phyloP scores from a whole-genome alignment of 2,797 vertebrate species.

The Myripristis jacobus region DNA sequence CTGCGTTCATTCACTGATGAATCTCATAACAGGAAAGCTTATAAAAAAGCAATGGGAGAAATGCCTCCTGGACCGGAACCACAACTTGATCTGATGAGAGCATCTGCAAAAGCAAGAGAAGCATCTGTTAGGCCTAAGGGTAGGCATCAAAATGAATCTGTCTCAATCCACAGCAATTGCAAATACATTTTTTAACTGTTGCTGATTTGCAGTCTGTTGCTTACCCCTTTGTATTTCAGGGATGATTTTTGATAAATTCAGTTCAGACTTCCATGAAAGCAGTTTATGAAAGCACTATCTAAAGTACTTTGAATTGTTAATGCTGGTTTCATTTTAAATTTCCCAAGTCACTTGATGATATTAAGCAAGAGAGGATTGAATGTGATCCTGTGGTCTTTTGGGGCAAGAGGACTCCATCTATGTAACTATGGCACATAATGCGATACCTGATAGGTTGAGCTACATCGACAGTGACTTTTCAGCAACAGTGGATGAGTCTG shows the following conservation, averaged over 20 bases:
- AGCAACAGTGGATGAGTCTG: constrained; percentile 12
- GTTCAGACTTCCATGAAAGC: constrained; percentile 6
- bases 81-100: constrained; percentile 46
- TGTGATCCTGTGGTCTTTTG: constrained; percentile 16
- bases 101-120: constrained; percentile 50
- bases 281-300: constrained; percentile 26
- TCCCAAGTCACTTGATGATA: constrained; percentile 30
- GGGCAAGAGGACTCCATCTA: constrained; percentile 17
- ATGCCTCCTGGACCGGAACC: constrained; percentile 3
- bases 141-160: constrained; percentile 42
- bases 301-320: constrained; percentile 38
- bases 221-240: not conserved
- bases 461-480: constrained; percentile 27
- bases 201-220: constrained; percentile 21
- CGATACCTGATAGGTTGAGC: constrained; percentile 41
- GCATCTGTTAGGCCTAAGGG: constrained; percentile 57
- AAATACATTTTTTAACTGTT: constrained; percentile 26
- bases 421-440: constrained; percentile 45
- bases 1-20: constrained; percentile 45
- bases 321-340: constrained; percentile 24
- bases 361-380: constrained; percentile 28
- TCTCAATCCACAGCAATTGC: constrained; percentile 27
- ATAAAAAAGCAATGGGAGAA: constrained; percentile 18
- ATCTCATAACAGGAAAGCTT: constrained; percentile 20
- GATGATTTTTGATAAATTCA: constrained; percentile 13